Evolutionary conservation across 2,113 vertebrate genomes (phyloP).

Genomic region (Larimichthys polyactis): DNA sequence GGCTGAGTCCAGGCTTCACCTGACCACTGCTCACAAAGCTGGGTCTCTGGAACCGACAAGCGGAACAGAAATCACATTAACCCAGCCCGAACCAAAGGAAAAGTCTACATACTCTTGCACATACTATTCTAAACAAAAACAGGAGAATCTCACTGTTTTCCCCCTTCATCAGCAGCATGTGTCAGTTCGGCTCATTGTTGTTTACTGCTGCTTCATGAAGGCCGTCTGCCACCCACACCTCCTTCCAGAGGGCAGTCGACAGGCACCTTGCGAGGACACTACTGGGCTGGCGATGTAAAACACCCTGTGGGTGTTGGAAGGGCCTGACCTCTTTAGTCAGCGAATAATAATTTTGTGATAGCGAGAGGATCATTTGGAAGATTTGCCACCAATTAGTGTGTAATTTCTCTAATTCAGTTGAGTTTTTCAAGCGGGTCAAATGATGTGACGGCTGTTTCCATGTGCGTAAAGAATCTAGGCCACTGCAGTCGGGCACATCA

Average conservation of each 20-base stretch:
- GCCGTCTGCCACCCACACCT: conserved; percentile 80
- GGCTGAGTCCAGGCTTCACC: conserved; percentile 83
- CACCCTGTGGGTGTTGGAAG: conserved; percentile 46
- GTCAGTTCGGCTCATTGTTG: conserved; percentile 81
- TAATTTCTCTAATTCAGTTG: conserved; percentile 44
- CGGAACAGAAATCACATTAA: conserved; percentile 87
- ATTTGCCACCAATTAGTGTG: conserved; percentile 44
- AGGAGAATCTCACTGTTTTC: conserved; percentile 67
- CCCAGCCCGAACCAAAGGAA: conserved; percentile 79
- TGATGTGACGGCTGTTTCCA: conserved; percentile 47
- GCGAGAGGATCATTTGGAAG: conserved; percentile 4
- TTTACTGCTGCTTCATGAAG: conserved; percentile 75
- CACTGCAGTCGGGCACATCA: conserved; percentile 59
- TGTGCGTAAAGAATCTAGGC: conserved; percentile 76
- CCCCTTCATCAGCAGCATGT: conserved; percentile 78
- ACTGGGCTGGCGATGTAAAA: conserved; percentile 52
- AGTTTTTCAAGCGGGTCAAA: conserved; percentile 51
- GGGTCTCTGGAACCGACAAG: conserved; percentile 83
- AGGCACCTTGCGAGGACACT: conserved; percentile 59
- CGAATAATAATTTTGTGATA: conserved; percentile 30
- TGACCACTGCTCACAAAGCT: conserved; percentile 84
- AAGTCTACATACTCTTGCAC: conserved; percentile 65
- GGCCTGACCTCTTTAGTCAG: conserved; percentile 54
- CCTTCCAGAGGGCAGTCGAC: conserved; percentile 63
- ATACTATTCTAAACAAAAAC: conserved; percentile 77